Conservation (phyloP, 2,113 vertebrate species). For the Piaya cayana region DNA sequence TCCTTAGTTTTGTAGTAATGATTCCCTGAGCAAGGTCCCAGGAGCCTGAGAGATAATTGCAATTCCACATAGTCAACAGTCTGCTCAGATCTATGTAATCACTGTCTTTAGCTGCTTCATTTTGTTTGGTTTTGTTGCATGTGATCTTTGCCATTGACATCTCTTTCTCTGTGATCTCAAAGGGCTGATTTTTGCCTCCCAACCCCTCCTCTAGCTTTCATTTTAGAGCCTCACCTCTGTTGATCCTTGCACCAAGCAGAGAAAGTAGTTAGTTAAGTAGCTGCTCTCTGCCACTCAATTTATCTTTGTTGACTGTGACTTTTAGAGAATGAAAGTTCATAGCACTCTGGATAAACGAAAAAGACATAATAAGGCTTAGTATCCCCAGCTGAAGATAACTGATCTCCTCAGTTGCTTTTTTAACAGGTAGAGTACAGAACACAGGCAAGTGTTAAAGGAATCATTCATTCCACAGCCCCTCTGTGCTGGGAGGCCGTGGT, state of each 20-base stretch:
- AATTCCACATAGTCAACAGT: slow-evolving; percentile 47
- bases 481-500: neutral
- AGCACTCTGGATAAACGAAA: slow-evolving; percentile 69
- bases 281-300: slow-evolving; percentile 43
- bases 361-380: slow-evolving; percentile 66
- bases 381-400: slow-evolving; percentile 71
- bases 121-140: slow-evolving; percentile 50
- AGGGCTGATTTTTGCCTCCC: neutral
- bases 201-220: neutral
- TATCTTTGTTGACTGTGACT: slow-evolving; percentile 54
- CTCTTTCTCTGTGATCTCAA: slow-evolving; percentile 21
- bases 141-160: slow-evolving; percentile 52
- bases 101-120: slow-evolving; percentile 58
- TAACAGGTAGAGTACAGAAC: slow-evolving; percentile 69
- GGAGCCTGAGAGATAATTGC: slow-evolving; percentile 39
- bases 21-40: slow-evolving; percentile 40
- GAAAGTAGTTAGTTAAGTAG: slow-evolving; percentile 11
- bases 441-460: slow-evolving; percentile 70
- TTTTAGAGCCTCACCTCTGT: neutral
- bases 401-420: slow-evolving; percentile 69
- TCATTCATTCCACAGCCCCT: slow-evolving; percentile 61
- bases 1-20: slow-evolving; percentile 60
- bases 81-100: slow-evolving; percentile 58
- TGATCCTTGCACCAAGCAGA: fast-evolving
- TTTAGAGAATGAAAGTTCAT: slow-evolving; percentile 69